Evolutionary conservation across 1,140 invertebrate species (phyloP), one percentile per base, ranked within the genome.

Genomic region (Vanessa atalanta): DNA sequence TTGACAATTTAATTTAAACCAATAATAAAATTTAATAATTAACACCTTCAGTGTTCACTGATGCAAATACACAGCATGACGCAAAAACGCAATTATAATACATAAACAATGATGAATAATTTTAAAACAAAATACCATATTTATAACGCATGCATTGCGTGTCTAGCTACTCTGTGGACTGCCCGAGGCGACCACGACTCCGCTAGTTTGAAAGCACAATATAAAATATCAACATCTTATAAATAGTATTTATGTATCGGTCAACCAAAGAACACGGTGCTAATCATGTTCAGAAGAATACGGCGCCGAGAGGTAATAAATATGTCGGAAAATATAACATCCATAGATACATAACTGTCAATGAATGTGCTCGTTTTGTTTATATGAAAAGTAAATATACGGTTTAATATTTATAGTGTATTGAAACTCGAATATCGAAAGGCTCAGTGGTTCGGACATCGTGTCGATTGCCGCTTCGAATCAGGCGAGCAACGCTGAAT

Each of bases 121-220:
- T 55, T 55, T 16, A 55, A 26, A 60, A 14, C 74, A 67, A 63
- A 76, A 76, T 48, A 66, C 31, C n/a, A 73, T 43, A 47, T 67
- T 77, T 26, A 9, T 43, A 43, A 43, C 37, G 37, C 70, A 70
- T 70, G 70, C 43, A 64, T 80, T 79, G 82, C 81, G 75, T 83
- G 81, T 82, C 79, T 79, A 68, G 64, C 70, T 81, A 78, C 51
- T 83, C 79, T 82, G 70, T 77, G 79, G 47, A 64, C 79, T 73
- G 79, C 88, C 84, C 65, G 72, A 47, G 86, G 88, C 85, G 76
- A 83, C 84, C 86, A 89, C 88, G 88, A 89, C 83, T 77, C n/a
- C 76, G 65, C 79, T 75, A 70, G 71, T 76, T 79, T 69, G 83
- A 87, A 86, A 84, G 84, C 80, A 70, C 80, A 78, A 74, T 82